Evolutionary conservation across 2,888 invertebrate species (phyloP), one percentile per base, ranked within the genome.

Genomic region (Microplitis deprimator): DNA sequence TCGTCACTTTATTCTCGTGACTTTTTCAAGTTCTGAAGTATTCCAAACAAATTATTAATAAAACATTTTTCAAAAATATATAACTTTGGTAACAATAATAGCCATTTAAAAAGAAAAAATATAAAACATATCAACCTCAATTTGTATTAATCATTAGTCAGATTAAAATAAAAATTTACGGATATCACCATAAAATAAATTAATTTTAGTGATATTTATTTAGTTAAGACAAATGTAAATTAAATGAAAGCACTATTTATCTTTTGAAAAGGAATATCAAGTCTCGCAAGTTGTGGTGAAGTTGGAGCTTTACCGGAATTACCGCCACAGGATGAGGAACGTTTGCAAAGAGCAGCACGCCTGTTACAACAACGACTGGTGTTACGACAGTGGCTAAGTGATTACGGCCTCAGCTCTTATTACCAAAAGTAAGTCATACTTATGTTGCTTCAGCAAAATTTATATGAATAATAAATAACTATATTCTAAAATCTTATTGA

Each of bases 291-390:
- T 84, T 96, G 96, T 88, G 95, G 95, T 39, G 93, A 94, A 80
- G 92, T 95, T 80, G 95, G 95, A 85, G 94, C 95, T 77, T 91
- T 96, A 84, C 96, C 96, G 50, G 95, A 96, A 91, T 91, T 96
- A 86, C 96, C 96, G 82, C 94, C 94, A 69, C 94, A 95, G 78
- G 96, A 96, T 90, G 96, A 96, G 90, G 94, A 95, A 90, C 93
- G 96, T 71, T 91, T 96, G 80, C 95, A 96, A 84, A 92, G 95
- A 67, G 96, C 96, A 7, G 96, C 96, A 6, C 92, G 94, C 79
- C 92, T 95, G 81, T 91, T 97, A 85, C 96, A 96, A 90, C 96
- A 96, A 89, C 92, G 96, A 80, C 92, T 97, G 78, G 95, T 96
- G 83, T 91, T 97, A 84, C 93, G 96, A 39, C 96, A 96, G 91